Percentiles rank a stretch among this genome's conserved stretches.
Conservation (phyloP, 2,113 vertebrate genomes). For the Mohoua ochrocephala region DNA sequence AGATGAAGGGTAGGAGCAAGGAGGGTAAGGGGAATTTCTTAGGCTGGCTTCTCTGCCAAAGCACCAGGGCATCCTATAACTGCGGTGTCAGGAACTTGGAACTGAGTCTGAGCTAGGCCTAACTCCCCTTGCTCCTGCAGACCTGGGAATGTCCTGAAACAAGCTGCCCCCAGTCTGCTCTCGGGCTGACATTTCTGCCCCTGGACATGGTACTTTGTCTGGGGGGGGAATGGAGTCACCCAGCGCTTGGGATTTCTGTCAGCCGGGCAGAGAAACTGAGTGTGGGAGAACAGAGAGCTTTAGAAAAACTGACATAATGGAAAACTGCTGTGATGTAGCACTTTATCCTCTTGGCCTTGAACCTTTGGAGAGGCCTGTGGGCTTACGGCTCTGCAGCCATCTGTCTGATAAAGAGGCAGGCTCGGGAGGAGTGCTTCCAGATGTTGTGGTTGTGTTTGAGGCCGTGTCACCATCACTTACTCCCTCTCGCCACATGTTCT, state of each 20-base stretch:
- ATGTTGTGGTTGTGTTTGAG: background rate
- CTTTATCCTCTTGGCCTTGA: constrained; percentile 16
- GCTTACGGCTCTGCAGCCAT: constrained; percentile 2
- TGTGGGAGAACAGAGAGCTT: background rate
- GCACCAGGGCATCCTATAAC: background rate
- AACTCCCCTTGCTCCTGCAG: background rate
- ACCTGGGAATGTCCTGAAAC: background rate
- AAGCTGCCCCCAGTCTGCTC: background rate
- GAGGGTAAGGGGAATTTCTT: background rate
- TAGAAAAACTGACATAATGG: background rate
- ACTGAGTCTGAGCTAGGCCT: background rate
- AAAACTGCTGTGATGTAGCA: background rate
- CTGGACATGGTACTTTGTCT: background rate
- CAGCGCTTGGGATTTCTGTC: background rate
- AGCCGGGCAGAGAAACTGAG: accelerated
- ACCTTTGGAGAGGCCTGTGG: constrained; percentile 16
- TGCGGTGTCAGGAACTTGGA: background rate
- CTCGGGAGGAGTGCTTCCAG: background rate
- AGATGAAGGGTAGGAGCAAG: background rate
- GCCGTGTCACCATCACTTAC: background rate
- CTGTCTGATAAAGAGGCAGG: constrained; percentile 1
- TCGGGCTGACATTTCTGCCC: background rate
- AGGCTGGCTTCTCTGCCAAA: background rate
- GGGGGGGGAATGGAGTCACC: background rate
- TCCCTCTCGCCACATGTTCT: background rate